phyloP scores from a whole-genome alignment of 2,888 invertebrate genomes.

The Eumerus sabulonum region DNA sequence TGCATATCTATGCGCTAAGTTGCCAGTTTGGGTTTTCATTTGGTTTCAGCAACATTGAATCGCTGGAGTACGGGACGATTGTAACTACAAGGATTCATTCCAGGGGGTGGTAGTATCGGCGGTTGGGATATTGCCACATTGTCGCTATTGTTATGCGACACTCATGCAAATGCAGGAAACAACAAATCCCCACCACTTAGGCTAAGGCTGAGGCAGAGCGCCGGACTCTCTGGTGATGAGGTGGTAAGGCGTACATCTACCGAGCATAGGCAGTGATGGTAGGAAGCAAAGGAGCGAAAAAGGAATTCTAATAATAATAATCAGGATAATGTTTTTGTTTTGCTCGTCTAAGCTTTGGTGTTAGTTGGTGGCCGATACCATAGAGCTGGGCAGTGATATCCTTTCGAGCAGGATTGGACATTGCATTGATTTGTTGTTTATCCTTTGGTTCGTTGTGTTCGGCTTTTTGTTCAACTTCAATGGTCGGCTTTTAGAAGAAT shows the following conservation, averaged over 20 bases:
- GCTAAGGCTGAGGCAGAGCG: too few species aligned
- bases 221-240: constrained; percentile 12
- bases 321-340: constrained; percentile 69
- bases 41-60: constrained; percentile 39
- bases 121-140: constrained; percentile 65
- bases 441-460: constrained; percentile 30
- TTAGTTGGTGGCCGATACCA: constrained; percentile 1
- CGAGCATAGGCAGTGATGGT: constrained; percentile 17
- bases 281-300: constrained; percentile 12
- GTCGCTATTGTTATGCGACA: constrained; percentile 68
- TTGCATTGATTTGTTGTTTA: constrained; percentile 8
- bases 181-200: constrained; percentile 48
- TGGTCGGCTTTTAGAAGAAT: constrained; percentile 64
- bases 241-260: background rate
- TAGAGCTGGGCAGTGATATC: background rate
- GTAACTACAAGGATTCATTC: constrained; percentile 57
- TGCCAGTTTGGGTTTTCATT: constrained; percentile 66
- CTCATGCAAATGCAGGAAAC: constrained; percentile 67
- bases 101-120: constrained; percentile 43
- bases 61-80: constrained; percentile 32
- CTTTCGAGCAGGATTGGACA: background rate
- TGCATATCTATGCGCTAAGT: constrained; percentile 66
- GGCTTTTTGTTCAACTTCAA: constrained; percentile 66
- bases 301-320: constrained; percentile 66
- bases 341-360: constrained; percentile 32